Base-by-base conservation (phyloP, 2,888 invertebrate species). In the Tholera decimalis region DNA sequence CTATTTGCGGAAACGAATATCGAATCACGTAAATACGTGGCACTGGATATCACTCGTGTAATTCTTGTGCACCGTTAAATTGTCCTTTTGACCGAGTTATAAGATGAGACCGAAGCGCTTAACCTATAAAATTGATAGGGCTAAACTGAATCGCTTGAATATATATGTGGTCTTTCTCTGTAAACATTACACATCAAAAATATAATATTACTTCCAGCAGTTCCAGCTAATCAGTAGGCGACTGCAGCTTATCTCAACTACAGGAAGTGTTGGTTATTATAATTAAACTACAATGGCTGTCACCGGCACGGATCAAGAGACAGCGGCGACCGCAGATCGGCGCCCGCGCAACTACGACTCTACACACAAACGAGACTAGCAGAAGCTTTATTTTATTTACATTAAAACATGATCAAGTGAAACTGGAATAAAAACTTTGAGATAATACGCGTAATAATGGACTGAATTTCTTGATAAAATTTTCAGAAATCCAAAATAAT, bases 1-100 rank as follows among this genome's bases (percentile, higher is more conserved):
- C 87, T 92, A 91, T 91, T 92, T 90, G 90, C 89, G 90, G 92
- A 90, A 91, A 88, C 83, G 75, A 83, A 83, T 82, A 84, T 83
- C 75, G 77, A 73, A 84, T 84, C 77, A 73, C 75, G 54, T 76
- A 77, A 82, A 80, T 63, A 73, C 64, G 50, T 20, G 60, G 64
- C 67, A 71, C 50, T 77, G 56, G 56, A 77, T 78, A 76, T 75
- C 77, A 70, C 71, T 74, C 57, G 68, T 77, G 79, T 75, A 79
- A 73, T 74, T 63, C 76, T 50, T 47, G 56, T 35, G 65, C 50
- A 71, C 75, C 71, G 73, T 77, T 82, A 74, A 83, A 72, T 73
- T 80, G 84, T 80, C 80, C 80, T 78, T 77, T 73, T 81, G 68
- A 82, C 80, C 74, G 73, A 77, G 56, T 79, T 80, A 20, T 39